These are phyloP conservation scores for Myxocyprinus asiaticus DNA, from an alignment of 2,113 vertebrate species.

Conservation along the genomic window DNA sequence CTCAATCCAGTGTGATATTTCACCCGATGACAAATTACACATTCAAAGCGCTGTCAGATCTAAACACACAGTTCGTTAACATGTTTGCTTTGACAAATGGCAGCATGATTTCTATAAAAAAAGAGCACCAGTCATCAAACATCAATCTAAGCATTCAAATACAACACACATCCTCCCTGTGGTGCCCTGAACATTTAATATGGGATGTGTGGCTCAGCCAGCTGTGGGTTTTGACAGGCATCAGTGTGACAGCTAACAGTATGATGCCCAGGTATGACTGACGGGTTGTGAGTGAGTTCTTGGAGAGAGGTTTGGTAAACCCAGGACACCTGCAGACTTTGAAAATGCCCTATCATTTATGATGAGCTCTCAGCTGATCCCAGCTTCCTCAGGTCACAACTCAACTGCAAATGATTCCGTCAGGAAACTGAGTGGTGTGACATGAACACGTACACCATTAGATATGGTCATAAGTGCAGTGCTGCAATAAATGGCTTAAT, in stretches of 20 bases:
- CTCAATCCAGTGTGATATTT: constrained; percentile 35
- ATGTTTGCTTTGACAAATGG: constrained; percentile 38
- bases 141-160: constrained; percentile 19
- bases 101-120: constrained; percentile 12
- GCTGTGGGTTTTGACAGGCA: constrained; percentile 15
- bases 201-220: constrained; percentile 7
- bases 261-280: constrained; percentile 44
- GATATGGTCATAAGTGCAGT: no score
- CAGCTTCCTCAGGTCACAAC: constrained; percentile 27
- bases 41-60: constrained; percentile 37
- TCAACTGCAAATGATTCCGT: neutral
- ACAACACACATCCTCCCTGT: constrained; percentile 2
- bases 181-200: constrained; percentile 8
- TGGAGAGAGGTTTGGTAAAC: no score
- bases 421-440: constrained; percentile 22
- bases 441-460: neutral
- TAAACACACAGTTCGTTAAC: constrained; percentile 47
- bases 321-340: constrained; percentile 4
- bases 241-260: constrained; percentile 15
- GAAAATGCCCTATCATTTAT: constrained; percentile 28
- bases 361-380: constrained; percentile 40
- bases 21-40: constrained; percentile 39
- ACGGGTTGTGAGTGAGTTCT: constrained; percentile 22
- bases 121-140: constrained; percentile 23
- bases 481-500: no score